These are phyloP conservation scores for Potamarius usumacintae DNA, from an alignment of 2,113 vertebrate genomes.

Conservation along the genomic window DNA sequence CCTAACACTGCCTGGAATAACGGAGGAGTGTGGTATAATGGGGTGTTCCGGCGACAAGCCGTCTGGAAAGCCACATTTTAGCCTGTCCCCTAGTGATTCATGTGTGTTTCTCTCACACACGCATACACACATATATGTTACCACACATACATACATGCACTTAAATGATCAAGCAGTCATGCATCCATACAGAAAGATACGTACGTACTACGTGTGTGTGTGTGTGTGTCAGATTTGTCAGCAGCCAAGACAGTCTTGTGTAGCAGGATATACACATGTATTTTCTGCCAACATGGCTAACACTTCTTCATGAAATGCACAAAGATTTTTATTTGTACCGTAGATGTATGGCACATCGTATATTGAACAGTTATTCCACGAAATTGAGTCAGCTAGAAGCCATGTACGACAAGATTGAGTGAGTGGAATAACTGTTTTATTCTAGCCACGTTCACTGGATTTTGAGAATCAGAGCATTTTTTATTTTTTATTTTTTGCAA, in stretches of 20 bases:
- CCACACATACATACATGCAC: not conserved
- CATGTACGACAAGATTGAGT: too few relatives aligned
- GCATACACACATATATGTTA: not conserved
- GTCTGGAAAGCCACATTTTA: constrained; percentile 70
- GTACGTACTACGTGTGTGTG: too few relatives aligned
- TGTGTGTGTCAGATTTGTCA: not conserved
- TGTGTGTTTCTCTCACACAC: not conserved
- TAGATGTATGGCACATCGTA: not conserved
- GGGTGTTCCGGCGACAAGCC: constrained; percentile 66
- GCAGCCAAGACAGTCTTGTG: not conserved
- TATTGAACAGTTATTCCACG: too few relatives aligned
- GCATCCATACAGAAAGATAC: constrained; percentile 47
- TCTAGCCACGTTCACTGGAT: too few relatives aligned
- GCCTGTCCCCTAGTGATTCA: constrained; percentile 22
- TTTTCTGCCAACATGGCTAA: not conserved
- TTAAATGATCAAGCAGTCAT: constrained; percentile 33
- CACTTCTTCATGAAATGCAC: not conserved
- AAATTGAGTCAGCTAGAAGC: too few relatives aligned
- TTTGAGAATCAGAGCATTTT: too few relatives aligned
- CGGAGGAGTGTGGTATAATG: constrained; percentile 59
- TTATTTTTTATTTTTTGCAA: too few relatives aligned
- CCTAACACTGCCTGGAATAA: constrained; percentile 58
- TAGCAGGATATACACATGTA: not conserved
- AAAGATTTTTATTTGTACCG: not conserved
- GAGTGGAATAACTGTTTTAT: too few relatives aligned